Evolutionary conservation across 2,888 invertebrate genomes (phyloP), one percentile per base, ranked within the genome.

Genomic region (Acleris cristana): DNA sequence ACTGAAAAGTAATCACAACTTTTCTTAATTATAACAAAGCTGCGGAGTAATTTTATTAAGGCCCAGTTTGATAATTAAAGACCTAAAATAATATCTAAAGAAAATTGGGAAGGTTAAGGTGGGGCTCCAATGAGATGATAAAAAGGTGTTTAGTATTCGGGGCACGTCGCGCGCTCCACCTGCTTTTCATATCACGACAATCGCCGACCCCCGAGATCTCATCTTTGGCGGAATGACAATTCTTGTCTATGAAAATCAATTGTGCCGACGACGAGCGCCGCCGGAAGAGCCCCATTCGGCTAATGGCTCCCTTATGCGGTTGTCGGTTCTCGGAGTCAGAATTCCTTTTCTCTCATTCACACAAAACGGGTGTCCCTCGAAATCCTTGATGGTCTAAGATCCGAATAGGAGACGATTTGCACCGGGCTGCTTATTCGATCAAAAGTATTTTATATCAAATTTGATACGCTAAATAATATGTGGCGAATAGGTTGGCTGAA

Each of bases 111-210:
- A 82, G 79, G 86, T 87, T 84, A 86, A 85, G 87, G 78, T 83
- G 84, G 81, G 76, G 81, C 79, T 81, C 84, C 81, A 88, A 87
- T 83, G 85, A 86, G 86, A 88, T 83, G 88, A 88, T 88, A 90
- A 90, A 85, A 84, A 88, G 87, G 81, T 82, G 80, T 84, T 90
- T 88, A 89, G 86, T 89, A 90, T 91, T 89, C 90, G 72, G 81
- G 81, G 74, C 88, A 84, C 87, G 87, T 73, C 76, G 80, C 83
- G 82, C 89, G 87, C 88, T 90, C 89, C 88, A 89, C 90, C 90
- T 89, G 90, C 89, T 90, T 90, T 89, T 90, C 89, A 89, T 90
- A 89, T 90, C 89, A 89, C 88, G 89, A 88, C 90, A 86, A 90
- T 90, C 89, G 88, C 85, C 86, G 86, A 84, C 88, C 89, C 86